phyloP scores from a whole-genome alignment of 2,888 invertebrate genomes.

The Microctonus hyperodae region DNA sequence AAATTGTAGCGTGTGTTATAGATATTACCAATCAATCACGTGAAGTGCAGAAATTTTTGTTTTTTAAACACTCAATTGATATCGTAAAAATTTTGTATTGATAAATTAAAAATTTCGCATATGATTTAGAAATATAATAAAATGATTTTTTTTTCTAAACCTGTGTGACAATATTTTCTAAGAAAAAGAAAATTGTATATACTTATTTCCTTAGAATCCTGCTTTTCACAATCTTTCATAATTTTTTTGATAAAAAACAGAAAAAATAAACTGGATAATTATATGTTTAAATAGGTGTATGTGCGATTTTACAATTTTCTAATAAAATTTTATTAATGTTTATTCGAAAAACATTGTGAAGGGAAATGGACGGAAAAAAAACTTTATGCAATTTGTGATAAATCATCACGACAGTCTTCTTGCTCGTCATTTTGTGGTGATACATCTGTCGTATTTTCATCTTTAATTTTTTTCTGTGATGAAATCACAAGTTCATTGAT shows the following conservation, averaged over 20 bases:
- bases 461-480: neutral
- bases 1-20: neutral
- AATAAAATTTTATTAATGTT: too few relatives aligned
- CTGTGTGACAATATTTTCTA: neutral
- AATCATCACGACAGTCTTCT: conserved; percentile 23
- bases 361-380: neutral
- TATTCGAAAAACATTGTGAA: too few relatives aligned
- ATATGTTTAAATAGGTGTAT: too few relatives aligned
- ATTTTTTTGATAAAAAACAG: too few relatives aligned
- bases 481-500: neutral
- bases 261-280: too few relatives aligned
- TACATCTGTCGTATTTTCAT: neutral
- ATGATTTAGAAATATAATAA: neutral
- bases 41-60: neutral
- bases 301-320: too few relatives aligned
- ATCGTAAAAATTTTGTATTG: neutral
- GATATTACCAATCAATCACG: neutral
- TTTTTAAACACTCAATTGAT: neutral
- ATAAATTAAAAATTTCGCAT: neutral
- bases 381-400: conserved; percentile 6
- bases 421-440: conserved; percentile 3
- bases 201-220: too few relatives aligned
- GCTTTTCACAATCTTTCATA: too few relatives aligned
- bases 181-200: too few relatives aligned
- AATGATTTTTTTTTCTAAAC: neutral